A percentile compares a stretch with the other conserved stretches of the same genome.
These are phyloP conservation scores for Bombylius major DNA, from an alignment of 2,888 invertebrate species.

Conservation along the genomic window DNA sequence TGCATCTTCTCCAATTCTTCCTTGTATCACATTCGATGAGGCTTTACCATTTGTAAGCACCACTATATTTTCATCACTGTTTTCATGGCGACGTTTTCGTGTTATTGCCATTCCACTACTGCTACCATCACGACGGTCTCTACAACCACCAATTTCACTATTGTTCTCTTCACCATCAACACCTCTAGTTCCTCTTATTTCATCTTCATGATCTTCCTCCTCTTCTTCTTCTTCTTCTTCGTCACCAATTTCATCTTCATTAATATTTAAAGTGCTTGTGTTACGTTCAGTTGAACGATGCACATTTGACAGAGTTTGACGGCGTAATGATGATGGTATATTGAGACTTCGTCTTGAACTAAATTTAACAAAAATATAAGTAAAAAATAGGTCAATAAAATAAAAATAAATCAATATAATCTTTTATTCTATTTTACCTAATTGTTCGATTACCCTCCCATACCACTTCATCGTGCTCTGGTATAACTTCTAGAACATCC, in stretches of 20 bases:
- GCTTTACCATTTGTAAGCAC: conserved; percentile 8
- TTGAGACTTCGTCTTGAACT: conserved; percentile 30
- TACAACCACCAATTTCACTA: neutral
- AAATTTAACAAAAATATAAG: neutral
- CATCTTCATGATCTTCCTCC: conserved; percentile 14
- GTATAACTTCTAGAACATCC: conserved; percentile 23
- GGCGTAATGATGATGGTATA: conserved; percentile 24
- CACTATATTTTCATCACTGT: neutral
- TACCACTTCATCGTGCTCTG: conserved; percentile 2
- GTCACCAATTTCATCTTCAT: conserved; percentile 4
- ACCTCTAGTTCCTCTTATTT: neutral
- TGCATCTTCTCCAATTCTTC: conserved; percentile 3
- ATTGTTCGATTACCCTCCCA: neutral
- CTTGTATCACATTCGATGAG: conserved; percentile 1
- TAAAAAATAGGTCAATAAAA: too few relatives aligned
- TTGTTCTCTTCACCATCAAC: neutral
- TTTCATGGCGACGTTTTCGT: too few relatives aligned
- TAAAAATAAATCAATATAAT: too few relatives aligned
- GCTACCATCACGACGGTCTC: too few relatives aligned
- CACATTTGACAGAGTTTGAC: conserved; percentile 19
- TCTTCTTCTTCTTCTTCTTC: neutral
- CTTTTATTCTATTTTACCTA: too few relatives aligned
- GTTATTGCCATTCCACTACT: neutral
- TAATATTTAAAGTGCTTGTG: conserved; percentile 2
- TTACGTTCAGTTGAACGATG: conserved; percentile 9